phyloP scores from a whole-genome alignment of 53 echinoderm and acorn worm genomes.

The Henricia sp. region DNA sequence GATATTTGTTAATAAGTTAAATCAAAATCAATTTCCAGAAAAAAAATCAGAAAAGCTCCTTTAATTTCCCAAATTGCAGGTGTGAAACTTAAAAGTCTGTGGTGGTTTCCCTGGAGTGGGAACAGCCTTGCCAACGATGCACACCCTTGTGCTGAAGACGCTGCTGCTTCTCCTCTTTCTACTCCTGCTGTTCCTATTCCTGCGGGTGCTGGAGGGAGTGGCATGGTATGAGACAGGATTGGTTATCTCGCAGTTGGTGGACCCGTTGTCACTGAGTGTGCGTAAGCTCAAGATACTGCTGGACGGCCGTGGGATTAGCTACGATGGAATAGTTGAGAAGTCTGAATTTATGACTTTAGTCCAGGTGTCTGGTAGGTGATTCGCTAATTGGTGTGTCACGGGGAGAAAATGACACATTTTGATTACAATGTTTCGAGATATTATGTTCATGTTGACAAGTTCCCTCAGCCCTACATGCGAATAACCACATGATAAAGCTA shows the following conservation, averaged over 20 bases:
- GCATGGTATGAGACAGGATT: constrained; percentile 96
- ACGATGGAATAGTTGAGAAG: constrained; percentile 90
- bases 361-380: constrained; percentile 75
- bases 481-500: too few relatives aligned
- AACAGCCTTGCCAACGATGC: constrained; percentile 52
- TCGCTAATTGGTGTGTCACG: too few relatives aligned
- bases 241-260: constrained; percentile 81
- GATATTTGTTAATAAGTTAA: too few relatives aligned
- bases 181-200: constrained; percentile 69
- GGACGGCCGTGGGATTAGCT: constrained; percentile 86
- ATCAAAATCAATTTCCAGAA: too few relatives aligned
- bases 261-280: constrained; percentile 90
- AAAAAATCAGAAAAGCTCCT: too few relatives aligned
- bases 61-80: too few relatives aligned
- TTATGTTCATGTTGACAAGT: too few relatives aligned
- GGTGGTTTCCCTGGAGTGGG: constrained; percentile 11
- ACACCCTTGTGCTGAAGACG: constrained; percentile 64
- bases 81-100: too few relatives aligned
- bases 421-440: too few relatives aligned
- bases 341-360: constrained; percentile 79
- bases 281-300: constrained; percentile 82
- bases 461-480: too few relatives aligned
- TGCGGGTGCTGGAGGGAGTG: constrained; percentile 77
- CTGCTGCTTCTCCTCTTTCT: constrained; percentile 78
- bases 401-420: too few relatives aligned